Base-by-base conservation (phyloP, 1,140 invertebrate species). In the Drosophila ironensis region DNA sequence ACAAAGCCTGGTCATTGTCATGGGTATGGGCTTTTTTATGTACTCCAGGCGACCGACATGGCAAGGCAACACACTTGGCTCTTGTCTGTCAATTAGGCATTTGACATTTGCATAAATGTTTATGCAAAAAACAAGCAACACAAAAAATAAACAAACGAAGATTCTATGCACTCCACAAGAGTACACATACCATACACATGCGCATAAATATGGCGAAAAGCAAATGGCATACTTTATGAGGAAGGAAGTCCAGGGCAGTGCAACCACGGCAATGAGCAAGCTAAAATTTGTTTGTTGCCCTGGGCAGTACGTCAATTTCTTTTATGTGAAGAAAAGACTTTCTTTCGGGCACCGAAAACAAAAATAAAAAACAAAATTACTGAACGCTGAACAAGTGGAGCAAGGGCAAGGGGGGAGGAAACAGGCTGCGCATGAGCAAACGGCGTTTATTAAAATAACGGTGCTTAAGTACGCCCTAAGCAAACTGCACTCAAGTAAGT, bases 361-460 rank as follows among this genome's bases (percentile, higher is more conserved):
- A 42, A 45, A 8, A 20, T 16, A 28, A 24, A 56, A n/a, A n/a
- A n/a, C n/a, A 17, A 50, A 30, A 1, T 4, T 0, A 37, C 11
- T n/a, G n/a, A n/a, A n/a, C 33, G 3, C 25, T 8, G 25, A 4
- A 12, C 9, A 16, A 22, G 14, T 4, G n/a, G n/a, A n/a, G n/a
- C n/a, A n/a, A 1, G 7, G 24, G 17, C 25, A 33, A 22, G 38
- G 8, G 20, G 24, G 44, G 25, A 12, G 50, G 17, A n/a, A 66
- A 69, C 38, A 38, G 37, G 42, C 33, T 72, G 78, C 52, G 73
- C 78, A 77, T 82, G 78, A 42, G 48, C 64, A 70, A 77, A 61
- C 70, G 80, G 74, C 78, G 80, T 82, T 82, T 82, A 82, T 82
- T 82, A 82, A 82, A 82, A 86, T 82, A 82, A 82, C 78, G 80